A percentile compares a stretch with the other conserved stretches of the same genome.
phyloP scores from a whole-genome alignment of 2,113 vertebrate species.

The Eulemur rufifrons region DNA sequence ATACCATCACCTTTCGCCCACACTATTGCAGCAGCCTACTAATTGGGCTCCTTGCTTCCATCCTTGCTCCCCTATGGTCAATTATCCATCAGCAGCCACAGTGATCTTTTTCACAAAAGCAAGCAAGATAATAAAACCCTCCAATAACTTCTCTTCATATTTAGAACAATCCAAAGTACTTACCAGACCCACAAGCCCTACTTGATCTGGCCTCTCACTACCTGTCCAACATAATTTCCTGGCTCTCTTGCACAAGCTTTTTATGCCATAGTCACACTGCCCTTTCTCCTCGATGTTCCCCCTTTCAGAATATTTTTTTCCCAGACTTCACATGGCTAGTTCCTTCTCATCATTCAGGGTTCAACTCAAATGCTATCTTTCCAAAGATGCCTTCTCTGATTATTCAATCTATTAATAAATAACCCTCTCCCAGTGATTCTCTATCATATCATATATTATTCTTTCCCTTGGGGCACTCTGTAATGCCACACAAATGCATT shows the following conservation, averaged over 20 bases:
- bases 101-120: background rate
- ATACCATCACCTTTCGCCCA: background rate
- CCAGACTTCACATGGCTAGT: background rate
- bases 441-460: background rate
- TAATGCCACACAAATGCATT: background rate
- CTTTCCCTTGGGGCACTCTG: background rate
- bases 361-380: background rate
- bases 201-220: background rate
- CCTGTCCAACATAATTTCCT: background rate
- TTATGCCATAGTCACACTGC: background rate
- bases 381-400: background rate
- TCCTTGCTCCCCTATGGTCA: background rate
- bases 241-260: background rate
- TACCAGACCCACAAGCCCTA: background rate
- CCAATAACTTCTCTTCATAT: background rate
- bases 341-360: background rate
- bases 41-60: background rate
- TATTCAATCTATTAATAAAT: background rate
- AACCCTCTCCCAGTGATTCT: background rate
- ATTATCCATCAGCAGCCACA: background rate
- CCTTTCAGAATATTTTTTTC: background rate
- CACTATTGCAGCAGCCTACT: background rate
- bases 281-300: background rate
- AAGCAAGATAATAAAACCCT: background rate
- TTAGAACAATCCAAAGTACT: background rate